phyloP scores from a whole-genome alignment of 2,888 invertebrate species.

The Chirona hameri region DNA sequence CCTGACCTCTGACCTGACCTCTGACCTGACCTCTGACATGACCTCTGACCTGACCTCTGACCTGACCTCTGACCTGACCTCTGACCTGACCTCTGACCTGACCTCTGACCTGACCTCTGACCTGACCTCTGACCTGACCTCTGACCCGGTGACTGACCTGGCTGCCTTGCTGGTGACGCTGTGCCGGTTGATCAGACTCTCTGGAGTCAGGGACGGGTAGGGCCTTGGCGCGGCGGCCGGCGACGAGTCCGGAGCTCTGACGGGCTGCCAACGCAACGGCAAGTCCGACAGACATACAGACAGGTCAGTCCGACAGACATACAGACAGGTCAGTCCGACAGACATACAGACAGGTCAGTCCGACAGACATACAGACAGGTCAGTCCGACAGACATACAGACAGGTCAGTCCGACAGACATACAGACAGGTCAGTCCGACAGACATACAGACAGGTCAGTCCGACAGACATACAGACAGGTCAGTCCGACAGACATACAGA shows the following conservation, averaged over 20 bases:
- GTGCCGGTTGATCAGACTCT: conserved; percentile 35
- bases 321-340: background rate
- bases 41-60: too few species aligned
- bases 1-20: too few species aligned
- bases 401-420: background rate
- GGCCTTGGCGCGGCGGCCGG: conserved; percentile 37
- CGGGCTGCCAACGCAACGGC: conserved; percentile 23
- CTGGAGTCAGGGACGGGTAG: conserved; percentile 36
- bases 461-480: too few species aligned
- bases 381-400: background rate
- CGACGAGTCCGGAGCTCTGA: conserved; percentile 38
- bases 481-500: background rate
- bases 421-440: too few species aligned
- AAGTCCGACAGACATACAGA: background rate
- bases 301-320: background rate
- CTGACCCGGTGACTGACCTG: background rate
- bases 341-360: background rate
- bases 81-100: too few species aligned
- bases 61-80: too few species aligned
- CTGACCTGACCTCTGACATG: too few species aligned
- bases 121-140: too few species aligned
- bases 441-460: background rate
- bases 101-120: too few species aligned
- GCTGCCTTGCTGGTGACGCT: conserved; percentile 6
- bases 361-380: too few species aligned